Conservation (phyloP, 2,113 vertebrate genomes). For the Anguilla rostrata region DNA sequence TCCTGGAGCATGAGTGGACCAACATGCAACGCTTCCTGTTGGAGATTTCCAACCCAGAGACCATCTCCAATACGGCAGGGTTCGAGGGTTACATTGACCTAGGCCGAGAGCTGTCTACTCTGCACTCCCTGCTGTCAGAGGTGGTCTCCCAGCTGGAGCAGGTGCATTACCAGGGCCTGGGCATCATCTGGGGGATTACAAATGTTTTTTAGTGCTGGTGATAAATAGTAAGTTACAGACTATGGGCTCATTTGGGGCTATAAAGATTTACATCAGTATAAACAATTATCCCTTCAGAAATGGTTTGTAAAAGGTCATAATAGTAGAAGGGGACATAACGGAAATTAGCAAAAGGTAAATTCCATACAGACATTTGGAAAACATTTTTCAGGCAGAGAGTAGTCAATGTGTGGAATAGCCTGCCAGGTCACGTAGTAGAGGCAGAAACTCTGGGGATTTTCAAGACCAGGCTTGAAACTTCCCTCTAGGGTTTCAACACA, state of each 20-base stretch:
- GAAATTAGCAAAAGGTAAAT: no score
- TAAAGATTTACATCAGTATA: background rate
- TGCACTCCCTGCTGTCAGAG: slow-evolving; percentile 88
- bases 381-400: no score
- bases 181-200: background rate
- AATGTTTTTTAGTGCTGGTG: no score
- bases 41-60: slow-evolving; percentile 95
- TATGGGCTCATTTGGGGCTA: background rate
- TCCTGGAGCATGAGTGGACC: slow-evolving; percentile 93
- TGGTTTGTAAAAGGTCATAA: background rate
- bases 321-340: no score
- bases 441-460: no score
- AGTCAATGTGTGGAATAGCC: no score
- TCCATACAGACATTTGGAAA: no score
- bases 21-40: slow-evolving; percentile 96
- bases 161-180: slow-evolving; percentile 64
- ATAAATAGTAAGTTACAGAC: no score
- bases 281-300: background rate
- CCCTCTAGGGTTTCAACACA: no score
- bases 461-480: no score
- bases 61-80: slow-evolving; percentile 88
- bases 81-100: slow-evolving; percentile 98
- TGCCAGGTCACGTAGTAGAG: no score
- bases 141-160: slow-evolving; percentile 87
- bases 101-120: slow-evolving; percentile 87